Evolutionary conservation across 2,797 vertebrate genomes (phyloP), one percentile per base, ranked within the genome.

Genomic region (Eidolon dupreanum): DNA sequence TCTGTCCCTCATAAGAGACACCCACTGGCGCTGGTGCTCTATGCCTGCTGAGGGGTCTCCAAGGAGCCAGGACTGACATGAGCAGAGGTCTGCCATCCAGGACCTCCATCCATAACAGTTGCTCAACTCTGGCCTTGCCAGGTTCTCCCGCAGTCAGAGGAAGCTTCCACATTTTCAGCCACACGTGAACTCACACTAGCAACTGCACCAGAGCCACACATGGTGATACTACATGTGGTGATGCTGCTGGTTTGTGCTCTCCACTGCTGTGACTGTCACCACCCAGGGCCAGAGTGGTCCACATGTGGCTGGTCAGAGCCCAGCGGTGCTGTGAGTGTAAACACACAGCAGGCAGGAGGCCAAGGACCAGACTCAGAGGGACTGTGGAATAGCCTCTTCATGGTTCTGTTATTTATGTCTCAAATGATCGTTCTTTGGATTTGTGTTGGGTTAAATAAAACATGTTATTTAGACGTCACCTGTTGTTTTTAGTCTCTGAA

Each of bases 261-360:
- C 51, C 1, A 4, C 31, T 10, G 9, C 59, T 0, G 6, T 4
- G 79, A 66, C 28, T 0, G 1, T 20, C 19, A 1, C 75, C 15
- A 1, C 5, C 4, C 17, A 12, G 13, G 38, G 24, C 5, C 5
- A 1, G 33, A 2, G 46, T 2, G 0, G 20, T 6, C 8, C 8
- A 10, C 7, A 5, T 2, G 74, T 5, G 68, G 16, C 43, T 0
- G 1, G n/a, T 63, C 65, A 33, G 43, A 74, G 33, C 61, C 0
- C 0, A 36, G 79, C 0, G 0, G 28, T 9, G 0, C 1, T 26
- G 46, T 0, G 1, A 20, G 49, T 13, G 3, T 73, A 24, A 2
- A 41, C 49, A 17, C 16, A 5, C 2, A 3, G 28, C 41, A 15
- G 66, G 24, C 71, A 36, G n/a, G 1, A 41, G 10, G 31, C 79